Percentiles rank a stretch among this genome's conserved stretches.
Conservation (phyloP, 2,888 invertebrate genomes). For the Xanthia togata region DNA sequence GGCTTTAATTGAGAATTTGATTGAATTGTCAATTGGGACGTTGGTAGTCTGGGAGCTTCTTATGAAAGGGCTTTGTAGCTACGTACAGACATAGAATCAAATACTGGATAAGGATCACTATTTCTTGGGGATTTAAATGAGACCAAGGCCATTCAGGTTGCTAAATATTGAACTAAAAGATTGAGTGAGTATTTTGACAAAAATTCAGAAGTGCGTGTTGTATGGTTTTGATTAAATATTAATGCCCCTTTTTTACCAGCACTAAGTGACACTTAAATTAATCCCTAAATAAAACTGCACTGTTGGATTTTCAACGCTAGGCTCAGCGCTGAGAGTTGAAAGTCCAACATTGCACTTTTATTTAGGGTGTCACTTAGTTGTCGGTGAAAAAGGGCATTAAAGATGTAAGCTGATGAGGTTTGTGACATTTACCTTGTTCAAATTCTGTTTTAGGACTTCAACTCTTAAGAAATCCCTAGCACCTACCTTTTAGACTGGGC, state of each 20-base stretch:
- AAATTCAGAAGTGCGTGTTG: neutral
- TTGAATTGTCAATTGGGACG: constrained; percentile 11
- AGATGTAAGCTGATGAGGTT: neutral
- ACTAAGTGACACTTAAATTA: too few relatives aligned
- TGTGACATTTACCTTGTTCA: neutral
- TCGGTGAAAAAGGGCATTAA: too few relatives aligned
- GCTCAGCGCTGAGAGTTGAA: too few relatives aligned
- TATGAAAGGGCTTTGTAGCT: neutral
- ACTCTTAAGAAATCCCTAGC: neutral
- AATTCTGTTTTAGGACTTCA: neutral
- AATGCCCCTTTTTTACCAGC: too few relatives aligned
- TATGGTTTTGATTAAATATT: neutral
- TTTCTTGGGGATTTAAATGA: neutral
- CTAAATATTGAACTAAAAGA: neutral
- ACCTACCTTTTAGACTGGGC: neutral
- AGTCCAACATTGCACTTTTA: too few relatives aligned
- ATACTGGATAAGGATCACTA: neutral
- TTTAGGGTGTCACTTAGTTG: too few relatives aligned
- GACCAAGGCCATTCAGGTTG: neutral
- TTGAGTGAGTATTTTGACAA: neutral
- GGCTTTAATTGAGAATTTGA: constrained; percentile 17
- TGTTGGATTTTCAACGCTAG: too few relatives aligned
- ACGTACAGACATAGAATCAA: neutral
- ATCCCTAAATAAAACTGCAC: too few relatives aligned
- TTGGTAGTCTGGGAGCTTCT: neutral